phyloP scores from a whole-genome alignment of 2,888 invertebrate genomes.

The Stenotaenia linearis region DNA sequence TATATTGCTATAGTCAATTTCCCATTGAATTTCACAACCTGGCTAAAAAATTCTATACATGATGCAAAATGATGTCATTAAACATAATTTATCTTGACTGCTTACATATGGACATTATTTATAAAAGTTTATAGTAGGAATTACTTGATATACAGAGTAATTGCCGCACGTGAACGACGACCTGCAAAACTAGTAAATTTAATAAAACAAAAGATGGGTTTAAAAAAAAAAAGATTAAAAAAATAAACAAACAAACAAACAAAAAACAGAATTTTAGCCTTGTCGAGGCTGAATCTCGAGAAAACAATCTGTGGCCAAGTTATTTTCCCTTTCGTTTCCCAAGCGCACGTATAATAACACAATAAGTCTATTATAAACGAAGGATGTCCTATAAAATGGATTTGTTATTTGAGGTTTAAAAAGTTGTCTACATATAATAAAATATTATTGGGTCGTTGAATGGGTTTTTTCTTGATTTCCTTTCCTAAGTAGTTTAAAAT shows the following conservation, averaged over 20 bases:
- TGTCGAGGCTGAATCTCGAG: background rate
- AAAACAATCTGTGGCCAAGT: constrained; percentile 1
- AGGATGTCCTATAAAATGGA: background rate
- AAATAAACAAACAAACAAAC: too few relatives aligned
- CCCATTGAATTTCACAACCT: background rate
- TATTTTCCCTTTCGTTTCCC: constrained; percentile 13
- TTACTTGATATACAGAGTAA: background rate
- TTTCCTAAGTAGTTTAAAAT: too few relatives aligned
- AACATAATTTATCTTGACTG: too few relatives aligned
- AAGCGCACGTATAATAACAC: constrained; percentile 10
- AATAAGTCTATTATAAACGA: background rate
- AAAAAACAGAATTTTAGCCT: background rate
- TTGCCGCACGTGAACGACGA: background rate
- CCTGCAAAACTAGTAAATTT: background rate
- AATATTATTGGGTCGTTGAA: background rate
- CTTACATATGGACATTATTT: too few relatives aligned
- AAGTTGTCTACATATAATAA: background rate
- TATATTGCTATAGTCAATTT: background rate
- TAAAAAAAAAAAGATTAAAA: background rate
- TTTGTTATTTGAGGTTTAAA: background rate
- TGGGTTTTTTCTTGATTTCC: background rate
- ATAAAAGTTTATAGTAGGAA: too few relatives aligned
- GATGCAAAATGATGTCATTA: too few relatives aligned
- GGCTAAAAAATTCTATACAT: too few relatives aligned
- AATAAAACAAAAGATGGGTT: background rate